A percentile compares a stretch with the other conserved stretches of the same genome.
Conservation (phyloP, 2,113 vertebrate species). For the Malurus alboscapulatus region DNA sequence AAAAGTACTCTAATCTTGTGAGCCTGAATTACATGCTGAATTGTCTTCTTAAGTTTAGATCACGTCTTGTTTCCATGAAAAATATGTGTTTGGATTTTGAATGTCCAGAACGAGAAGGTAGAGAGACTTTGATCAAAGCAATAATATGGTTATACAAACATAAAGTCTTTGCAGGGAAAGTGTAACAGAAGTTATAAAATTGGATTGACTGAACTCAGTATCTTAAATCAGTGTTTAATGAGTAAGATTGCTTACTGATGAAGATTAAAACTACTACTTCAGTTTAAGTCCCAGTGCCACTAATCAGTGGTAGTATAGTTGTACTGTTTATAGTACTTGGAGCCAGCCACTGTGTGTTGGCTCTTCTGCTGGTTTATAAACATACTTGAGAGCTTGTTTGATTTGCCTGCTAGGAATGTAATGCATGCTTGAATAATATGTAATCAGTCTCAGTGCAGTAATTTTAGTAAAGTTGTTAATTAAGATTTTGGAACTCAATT, state of each 20-base stretch:
- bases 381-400: slow-evolving; percentile 33
- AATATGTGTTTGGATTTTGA: background rate
- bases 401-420: slow-evolving; percentile 25
- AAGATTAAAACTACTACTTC: background rate
- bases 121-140: background rate
- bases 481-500: slow-evolving; percentile 39
- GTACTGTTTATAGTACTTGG: slow-evolving; percentile 22
- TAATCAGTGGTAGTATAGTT: background rate
- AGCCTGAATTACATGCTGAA: background rate
- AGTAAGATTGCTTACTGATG: background rate
- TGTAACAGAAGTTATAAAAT: background rate
- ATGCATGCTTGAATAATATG: background rate
- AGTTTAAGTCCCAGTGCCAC: background rate
- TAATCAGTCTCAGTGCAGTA: background rate
- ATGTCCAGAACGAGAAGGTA: background rate
- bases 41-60: background rate
- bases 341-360: background rate
- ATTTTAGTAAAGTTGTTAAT: slow-evolving; percentile 4
- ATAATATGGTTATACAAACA: background rate
- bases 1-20: background rate
- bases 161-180: background rate
- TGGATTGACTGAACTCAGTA: background rate
- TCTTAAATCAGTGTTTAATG: background rate
- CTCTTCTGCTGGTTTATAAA: slow-evolving; percentile 36
- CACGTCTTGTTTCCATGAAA: background rate